phyloP scores from a whole-genome alignment of 2,888 invertebrate genomes.

The Rugalucina vietnamica region DNA sequence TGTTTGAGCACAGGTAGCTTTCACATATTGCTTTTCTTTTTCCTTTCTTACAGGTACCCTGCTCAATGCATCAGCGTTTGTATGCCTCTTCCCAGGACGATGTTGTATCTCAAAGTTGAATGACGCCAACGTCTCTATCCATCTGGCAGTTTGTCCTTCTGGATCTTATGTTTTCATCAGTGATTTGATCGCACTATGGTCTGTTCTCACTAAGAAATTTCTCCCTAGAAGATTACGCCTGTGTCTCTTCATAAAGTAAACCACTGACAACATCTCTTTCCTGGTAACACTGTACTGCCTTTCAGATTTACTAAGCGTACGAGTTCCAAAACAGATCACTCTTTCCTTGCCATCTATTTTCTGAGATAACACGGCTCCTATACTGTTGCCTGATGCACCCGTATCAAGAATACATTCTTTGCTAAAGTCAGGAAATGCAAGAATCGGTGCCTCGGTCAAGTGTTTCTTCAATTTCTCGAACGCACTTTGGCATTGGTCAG shows the following conservation, averaged over 20 bases:
- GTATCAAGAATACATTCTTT: neutral
- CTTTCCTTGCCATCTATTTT: neutral
- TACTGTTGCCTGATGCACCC: neutral
- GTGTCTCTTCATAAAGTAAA: neutral
- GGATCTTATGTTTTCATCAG: neutral
- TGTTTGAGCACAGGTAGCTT: neutral
- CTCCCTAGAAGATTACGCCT: conserved; percentile 1
- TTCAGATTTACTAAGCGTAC: conserved; percentile 1
- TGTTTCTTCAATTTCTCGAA: neutral
- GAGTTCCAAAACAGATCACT: neutral
- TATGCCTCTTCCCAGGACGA: neutral
- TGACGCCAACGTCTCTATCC: neutral
- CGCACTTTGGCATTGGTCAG: neutral
- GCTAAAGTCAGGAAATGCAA: neutral
- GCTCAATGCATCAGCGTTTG: neutral
- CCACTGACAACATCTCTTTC: neutral
- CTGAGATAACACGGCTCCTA: neutral
- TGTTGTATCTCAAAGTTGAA: conserved; percentile 1
- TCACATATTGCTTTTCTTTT: neutral
- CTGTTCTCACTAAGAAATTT: neutral
- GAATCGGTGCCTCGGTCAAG: neutral
- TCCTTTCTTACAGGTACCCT: neutral
- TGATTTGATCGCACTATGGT: neutral
- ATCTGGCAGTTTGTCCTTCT: neutral
- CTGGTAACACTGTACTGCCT: neutral